Base-by-base conservation (phyloP, 2,797 vertebrate genomes). In the Anguilla obscura region DNA sequence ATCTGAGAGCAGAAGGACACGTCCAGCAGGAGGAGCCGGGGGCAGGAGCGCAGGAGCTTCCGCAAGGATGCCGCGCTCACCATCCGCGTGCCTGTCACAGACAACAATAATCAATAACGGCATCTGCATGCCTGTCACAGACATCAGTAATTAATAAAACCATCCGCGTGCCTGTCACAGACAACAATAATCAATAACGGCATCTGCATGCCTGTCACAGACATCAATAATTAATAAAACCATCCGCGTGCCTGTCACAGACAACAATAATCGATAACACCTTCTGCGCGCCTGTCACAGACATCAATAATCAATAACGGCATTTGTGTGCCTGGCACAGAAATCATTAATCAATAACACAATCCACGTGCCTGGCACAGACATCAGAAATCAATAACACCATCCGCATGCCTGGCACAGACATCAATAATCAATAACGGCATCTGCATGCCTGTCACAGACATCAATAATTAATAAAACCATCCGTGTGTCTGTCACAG, bases 1-100 rank as follows among this genome's bases (percentile, higher is more conserved):
- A 99, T 96, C 94, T 99, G 98, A 0, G 98, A 99, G 95, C 99
- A 99, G 96, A 99, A 99, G 93, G 99, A 99, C 90, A 99, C 97
- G 74, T 99, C 99, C 60, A 99, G 95, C 89, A 99, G 96, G 88
- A 96, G 96, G 79, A 99, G 97, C 79, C 93, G 94, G 89, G 97
- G 97, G 94, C 99, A 99, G 3, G 96, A 96, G 91, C 98, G 97
- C 92, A 99, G 96, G 89, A 99, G 96, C 92, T 97, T 99, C 94
- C 96, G 97, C 93, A 99, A 94, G 1, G 98, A 97, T 88, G 95
- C 93, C 0, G 96, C 91, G 90, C 97, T 98, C 92, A 99, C 98
- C 96, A 99, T 95, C 91, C 98, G 96, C 0, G 98, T 99, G 86
- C 99, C 99, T 99, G 94, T 92, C 87, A 84, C 82, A 84, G 74